These are phyloP conservation scores for Falco naumanni DNA, from an alignment of 2,797 vertebrate genomes.

Conservation along the genomic window DNA sequence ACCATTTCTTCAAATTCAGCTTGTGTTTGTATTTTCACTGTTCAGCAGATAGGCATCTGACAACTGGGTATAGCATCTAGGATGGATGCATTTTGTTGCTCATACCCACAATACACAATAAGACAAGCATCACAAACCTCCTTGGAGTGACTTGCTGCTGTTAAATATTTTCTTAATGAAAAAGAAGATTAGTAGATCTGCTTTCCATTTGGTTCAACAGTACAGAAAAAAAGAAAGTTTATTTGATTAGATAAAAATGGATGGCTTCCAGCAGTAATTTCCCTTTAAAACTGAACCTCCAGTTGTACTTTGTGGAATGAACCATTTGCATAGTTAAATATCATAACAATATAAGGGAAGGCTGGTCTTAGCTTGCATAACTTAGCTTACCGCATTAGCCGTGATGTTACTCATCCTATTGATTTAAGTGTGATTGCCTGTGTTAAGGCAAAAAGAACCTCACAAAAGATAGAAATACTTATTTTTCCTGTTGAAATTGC, in stretches of 20 bases:
- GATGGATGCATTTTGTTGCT: background rate
- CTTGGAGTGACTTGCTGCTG: background rate
- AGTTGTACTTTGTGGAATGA: background rate
- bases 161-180: background rate
- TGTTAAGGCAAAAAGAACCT: background rate
- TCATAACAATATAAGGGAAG: background rate
- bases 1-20: background rate
- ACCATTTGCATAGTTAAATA: background rate
- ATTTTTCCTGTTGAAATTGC: background rate
- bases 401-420: background rate
- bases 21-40: background rate
- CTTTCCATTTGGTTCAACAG: background rate
- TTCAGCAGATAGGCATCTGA: background rate
- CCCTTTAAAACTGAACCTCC: background rate
- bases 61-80: background rate
- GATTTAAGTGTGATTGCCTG: background rate
- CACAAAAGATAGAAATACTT: background rate
- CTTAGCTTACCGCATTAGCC: background rate
- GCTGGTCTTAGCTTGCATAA: background rate
- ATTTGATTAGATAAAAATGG: background rate
- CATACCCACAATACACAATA: background rate
- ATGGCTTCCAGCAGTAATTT: background rate
- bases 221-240: background rate
- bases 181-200: background rate
- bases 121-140: background rate